Base-by-base conservation (phyloP, 2,113 vertebrate genomes). In the Xenopus tropicalis region DNA sequence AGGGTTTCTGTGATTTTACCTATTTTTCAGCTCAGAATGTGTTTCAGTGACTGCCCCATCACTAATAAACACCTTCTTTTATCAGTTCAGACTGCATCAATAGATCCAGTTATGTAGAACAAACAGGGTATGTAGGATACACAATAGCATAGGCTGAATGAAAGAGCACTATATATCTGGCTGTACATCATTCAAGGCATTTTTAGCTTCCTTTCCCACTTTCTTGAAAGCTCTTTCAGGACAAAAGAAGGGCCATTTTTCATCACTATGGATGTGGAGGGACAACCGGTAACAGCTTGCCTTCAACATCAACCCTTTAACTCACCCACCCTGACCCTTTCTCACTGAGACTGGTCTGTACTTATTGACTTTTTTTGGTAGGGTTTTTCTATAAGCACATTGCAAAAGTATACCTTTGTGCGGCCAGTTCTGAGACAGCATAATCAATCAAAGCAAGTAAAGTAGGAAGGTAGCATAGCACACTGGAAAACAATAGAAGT, bases 21-120 rank as follows among this genome's bases (percentile, higher is more conserved):
- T 69, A 14, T 7, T 16, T 21, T 24, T 4, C 56, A 37, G 20
- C 29, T 20, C 12, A 13, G n/a, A 14, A 11, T 57, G n/a, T 21
- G 17, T 54, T 52, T 52, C 46, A 61, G 21, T 61, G 57, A 44
- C 58, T 62, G 19, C 14, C 20, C 22, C 62, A 57, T 10, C 37
- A n/a, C 52, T 63, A 72, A 72, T 63, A 54, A 54, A 64, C 46
- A 52, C 48, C 61, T 42, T 54, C 46, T 54, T 57, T 71, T 71
- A 71, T 63, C 24, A 51, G 70, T 59, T 42, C 62, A 72, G 46
- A 64, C 61, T 24, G 25, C 70, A 54, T 64, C 25, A 64, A 72
- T 23, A 72, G 58, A 71, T 71, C 69, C 42, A 51, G 62, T 71
- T 29, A 71, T 61, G 59, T 52, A 54, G n/a, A 64, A 42, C 57